Conservation (phyloP, 1,140 invertebrate species). For the Hormaphis cornu region DNA sequence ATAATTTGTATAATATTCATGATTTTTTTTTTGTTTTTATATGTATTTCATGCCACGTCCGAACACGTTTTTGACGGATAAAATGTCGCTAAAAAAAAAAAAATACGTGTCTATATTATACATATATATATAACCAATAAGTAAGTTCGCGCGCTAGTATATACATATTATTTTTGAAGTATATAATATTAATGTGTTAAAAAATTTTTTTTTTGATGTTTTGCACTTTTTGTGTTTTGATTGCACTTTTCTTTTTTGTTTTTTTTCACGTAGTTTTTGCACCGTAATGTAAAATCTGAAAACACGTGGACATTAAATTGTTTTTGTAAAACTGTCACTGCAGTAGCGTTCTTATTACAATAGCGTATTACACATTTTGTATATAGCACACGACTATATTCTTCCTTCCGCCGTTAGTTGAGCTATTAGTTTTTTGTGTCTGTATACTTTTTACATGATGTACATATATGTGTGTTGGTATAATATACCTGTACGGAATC, state of each 20-base stretch:
- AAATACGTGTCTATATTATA: too few relatives aligned
- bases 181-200: slow-evolving; percentile 35
- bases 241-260: too few relatives aligned
- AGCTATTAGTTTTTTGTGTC: neutral
- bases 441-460: neutral
- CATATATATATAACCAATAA: too few relatives aligned
- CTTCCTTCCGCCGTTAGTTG: neutral
- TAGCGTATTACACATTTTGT: too few relatives aligned
- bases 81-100: slow-evolving; percentile 5
- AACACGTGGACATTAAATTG: neutral
- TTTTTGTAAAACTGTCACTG: neutral
- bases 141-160: slow-evolving; percentile 34
- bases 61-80: slow-evolving; percentile 28
- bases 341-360: neutral
- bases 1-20: neutral
- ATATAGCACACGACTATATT: neutral
- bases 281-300: neutral
- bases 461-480: neutral
- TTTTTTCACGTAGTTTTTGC: slow-evolving; percentile 24
- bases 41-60: slow-evolving; percentile 36
- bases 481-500: too few relatives aligned
- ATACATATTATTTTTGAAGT: too few relatives aligned
- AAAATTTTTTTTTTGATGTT: slow-evolving; percentile 36
- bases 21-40: slow-evolving; percentile 1
- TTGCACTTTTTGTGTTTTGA: slow-evolving; percentile 33